Evolutionary conservation across 2,113 vertebrate genomes (phyloP), one percentile per base, ranked within the genome.

Genomic region (Gobiocypris rarus): DNA sequence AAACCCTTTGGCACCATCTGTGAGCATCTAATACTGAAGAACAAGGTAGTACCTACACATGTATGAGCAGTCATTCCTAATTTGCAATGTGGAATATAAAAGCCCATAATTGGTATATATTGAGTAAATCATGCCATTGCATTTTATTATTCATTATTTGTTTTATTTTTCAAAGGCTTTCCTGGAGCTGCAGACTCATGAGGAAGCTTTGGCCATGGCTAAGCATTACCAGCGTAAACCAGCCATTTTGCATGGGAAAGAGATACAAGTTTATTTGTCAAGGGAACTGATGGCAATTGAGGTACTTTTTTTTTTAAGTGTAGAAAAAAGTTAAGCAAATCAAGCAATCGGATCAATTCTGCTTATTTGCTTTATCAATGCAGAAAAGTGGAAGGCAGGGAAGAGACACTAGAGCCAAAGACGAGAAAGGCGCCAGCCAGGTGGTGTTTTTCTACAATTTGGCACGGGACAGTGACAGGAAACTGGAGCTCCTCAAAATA

Each of bases 171-270:
- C 7, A 54, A 90, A 99, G 97, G 97, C 96, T 4, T 99, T 99
- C 88, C 91, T 99, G 61, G 97, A 99, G 91, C 96, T 99, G 96
- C 91, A 90, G 0, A 96, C 93, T 11, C 96, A 97, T 22, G 95
- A 97, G 80, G 95, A 98, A 89, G 97, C 97, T 13, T 88, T 95
- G 87, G 96, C 96, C 82, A 95, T 96, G 90, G 96, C 97, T 0
- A 96, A 95, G 63, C 96, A 96, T 91, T 98, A 97, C 15, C 94
- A 95, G 45, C 94, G 95, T 83, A 94, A 96, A 17, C 96, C 95
- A 5, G 95, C 97, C 0, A 84, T 93, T 81, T 93, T 98, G 31
- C 95, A 96, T 67, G 96, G 97, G 2, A 97, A 96, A 84, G 93
- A 95, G 10, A 89, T 95, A 48, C 87, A 76, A 67, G 89, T 94